Evolutionary conservation across 2,888 invertebrate genomes (phyloP).

Genomic region (Cerceris rybyensis): DNA sequence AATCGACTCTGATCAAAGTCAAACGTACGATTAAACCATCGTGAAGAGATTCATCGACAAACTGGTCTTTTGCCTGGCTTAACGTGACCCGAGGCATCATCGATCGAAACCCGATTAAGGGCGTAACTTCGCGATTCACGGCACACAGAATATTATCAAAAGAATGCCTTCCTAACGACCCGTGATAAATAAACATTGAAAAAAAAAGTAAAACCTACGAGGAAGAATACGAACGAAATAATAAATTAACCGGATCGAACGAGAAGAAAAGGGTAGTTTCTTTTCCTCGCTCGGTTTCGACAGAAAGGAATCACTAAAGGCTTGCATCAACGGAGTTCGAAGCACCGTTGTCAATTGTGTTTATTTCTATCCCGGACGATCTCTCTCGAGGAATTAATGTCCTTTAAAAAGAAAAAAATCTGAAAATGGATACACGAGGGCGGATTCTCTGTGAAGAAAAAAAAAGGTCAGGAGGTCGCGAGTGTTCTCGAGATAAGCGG

Average conservation of each 20-base stretch:
- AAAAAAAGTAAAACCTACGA: constrained; percentile 5
- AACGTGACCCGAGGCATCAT: not conserved
- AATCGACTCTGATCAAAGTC: not conserved
- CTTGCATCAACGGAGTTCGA: no score
- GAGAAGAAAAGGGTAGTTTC: not conserved
- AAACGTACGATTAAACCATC: not conserved
- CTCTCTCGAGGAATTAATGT: not conserved
- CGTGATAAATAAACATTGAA: constrained; percentile 21
- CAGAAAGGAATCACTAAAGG: no score
- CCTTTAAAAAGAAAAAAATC: constrained; percentile 3
- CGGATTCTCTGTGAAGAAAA: constrained; percentile 18
- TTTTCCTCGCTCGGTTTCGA: no score
- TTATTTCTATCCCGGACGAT: not conserved
- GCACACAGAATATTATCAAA: constrained; percentile 29
- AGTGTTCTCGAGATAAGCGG: constrained; percentile 42
- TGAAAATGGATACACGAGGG: no score
- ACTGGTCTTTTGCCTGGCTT: not conserved
- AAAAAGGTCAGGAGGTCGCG: constrained; percentile 48
- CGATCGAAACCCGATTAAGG: constrained; percentile 28
- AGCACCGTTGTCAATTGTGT: no score
- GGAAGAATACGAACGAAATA: not conserved
- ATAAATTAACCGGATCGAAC: not conserved
- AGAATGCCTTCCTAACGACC: constrained; percentile 28
- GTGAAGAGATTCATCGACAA: not conserved
- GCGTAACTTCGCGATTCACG: constrained; percentile 14